phyloP scores from a whole-genome alignment of 2,888 invertebrate species.

The Emmelina monodactyla region DNA sequence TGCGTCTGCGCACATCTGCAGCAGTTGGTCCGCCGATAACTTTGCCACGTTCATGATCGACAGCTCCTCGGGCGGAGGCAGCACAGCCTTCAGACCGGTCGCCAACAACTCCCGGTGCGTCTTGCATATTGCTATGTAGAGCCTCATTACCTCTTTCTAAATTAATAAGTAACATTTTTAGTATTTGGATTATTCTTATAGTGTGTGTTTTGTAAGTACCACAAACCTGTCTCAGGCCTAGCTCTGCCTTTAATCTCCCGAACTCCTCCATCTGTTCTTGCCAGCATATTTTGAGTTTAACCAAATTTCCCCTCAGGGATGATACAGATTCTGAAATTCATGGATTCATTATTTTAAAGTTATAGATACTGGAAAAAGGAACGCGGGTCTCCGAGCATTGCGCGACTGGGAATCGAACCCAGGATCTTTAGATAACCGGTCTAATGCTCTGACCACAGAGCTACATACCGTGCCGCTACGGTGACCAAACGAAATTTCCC shows the following conservation, averaged over 20 bases:
- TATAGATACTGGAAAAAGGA: no score
- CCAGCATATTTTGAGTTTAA: slow-evolving; percentile 30
- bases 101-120: slow-evolving; percentile 30
- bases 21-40: slow-evolving; percentile 36
- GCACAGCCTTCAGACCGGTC: slow-evolving; percentile 27
- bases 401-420: no score
- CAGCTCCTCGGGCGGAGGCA: slow-evolving; percentile 38
- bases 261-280: slow-evolving; percentile 34
- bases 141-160: slow-evolving; percentile 35
- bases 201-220: neutral
- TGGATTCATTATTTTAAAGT: no score
- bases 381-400: no score
- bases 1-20: slow-evolving; percentile 31
- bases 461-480: no score
- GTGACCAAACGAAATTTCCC: no score
- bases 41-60: slow-evolving; percentile 43
- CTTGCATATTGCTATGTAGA: slow-evolving; percentile 31
- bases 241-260: slow-evolving; percentile 39
- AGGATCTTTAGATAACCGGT: no score
- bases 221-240: slow-evolving; percentile 36
- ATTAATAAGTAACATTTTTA: slow-evolving; percentile 4
- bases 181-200: neutral
- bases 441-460: no score
- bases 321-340: slow-evolving; percentile 24
- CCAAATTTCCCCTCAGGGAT: slow-evolving; percentile 23